phyloP scores from a whole-genome alignment of 2,888 invertebrate genomes.

The Chorisops tibialis region DNA sequence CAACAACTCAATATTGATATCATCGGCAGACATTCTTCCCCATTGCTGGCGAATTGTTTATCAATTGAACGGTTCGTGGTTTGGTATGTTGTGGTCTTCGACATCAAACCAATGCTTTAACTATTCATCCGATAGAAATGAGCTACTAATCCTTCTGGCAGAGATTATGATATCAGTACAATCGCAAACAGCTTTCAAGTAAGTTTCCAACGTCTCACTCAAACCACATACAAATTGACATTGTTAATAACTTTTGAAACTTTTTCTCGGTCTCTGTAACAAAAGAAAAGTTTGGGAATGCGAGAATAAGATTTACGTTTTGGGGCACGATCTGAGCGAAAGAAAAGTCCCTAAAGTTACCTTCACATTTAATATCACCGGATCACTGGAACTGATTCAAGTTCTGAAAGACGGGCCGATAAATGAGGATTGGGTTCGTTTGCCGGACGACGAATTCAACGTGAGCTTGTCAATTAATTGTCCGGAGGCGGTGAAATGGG shows the following conservation, averaged over 20 bases:
- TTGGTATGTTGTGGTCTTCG: slow-evolving; percentile 38
- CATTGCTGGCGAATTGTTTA: slow-evolving; percentile 39
- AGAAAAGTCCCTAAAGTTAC: slow-evolving; percentile 35
- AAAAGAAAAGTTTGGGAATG: slow-evolving; percentile 37
- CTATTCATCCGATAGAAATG: slow-evolving; percentile 35
- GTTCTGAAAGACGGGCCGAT: slow-evolving; percentile 25
- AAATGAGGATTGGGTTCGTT: slow-evolving; percentile 30
- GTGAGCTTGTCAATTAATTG: slow-evolving; percentile 39
- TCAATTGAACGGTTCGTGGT: slow-evolving; percentile 39
- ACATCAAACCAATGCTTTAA: slow-evolving; percentile 30
- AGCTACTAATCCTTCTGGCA: slow-evolving; percentile 40
- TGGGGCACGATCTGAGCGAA: slow-evolving; percentile 38
- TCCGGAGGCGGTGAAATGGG: slow-evolving; percentile 41
- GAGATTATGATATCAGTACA: slow-evolving; percentile 39
- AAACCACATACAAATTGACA: not conserved
- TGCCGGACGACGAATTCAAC: slow-evolving; percentile 38
- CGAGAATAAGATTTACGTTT: slow-evolving; percentile 39
- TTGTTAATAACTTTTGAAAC: not conserved
- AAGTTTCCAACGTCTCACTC: slow-evolving; percentile 21
- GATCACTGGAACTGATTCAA: slow-evolving; percentile 26
- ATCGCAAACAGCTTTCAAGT: slow-evolving; percentile 39
- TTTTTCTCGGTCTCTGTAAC: not conserved
- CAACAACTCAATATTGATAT: slow-evolving; percentile 35
- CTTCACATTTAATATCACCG: slow-evolving; percentile 40
- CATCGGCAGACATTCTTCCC: slow-evolving; percentile 31